Conservation (phyloP, 2,888 invertebrate species). For the Colletes collaris region DNA sequence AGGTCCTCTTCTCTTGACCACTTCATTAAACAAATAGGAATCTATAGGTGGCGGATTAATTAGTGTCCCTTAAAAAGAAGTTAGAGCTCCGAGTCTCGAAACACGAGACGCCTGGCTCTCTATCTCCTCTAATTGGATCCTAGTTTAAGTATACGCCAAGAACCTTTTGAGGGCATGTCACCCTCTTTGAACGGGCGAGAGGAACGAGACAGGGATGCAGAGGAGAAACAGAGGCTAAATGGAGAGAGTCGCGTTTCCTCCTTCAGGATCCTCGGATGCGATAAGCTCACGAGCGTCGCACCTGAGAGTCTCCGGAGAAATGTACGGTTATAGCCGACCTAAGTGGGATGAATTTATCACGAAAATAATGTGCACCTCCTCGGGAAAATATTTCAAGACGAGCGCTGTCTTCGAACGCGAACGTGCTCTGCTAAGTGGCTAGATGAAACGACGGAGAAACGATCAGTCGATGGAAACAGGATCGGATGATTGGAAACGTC, state of each 20-base stretch:
- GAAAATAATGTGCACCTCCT: constrained; percentile 24
- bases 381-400: constrained; percentile 28
- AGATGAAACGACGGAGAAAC: not conserved
- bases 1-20: no score
- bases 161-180: constrained; percentile 49
- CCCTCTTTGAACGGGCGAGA: constrained; percentile 19
- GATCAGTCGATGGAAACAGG: not conserved
- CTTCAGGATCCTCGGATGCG: constrained; percentile 44
- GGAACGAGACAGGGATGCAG: constrained; percentile 5
- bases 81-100: constrained; percentile 6
- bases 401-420: not conserved
- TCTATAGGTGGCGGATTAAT: constrained; percentile 23
- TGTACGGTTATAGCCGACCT: constrained; percentile 17
- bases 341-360: constrained; percentile 25
- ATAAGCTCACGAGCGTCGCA: constrained; percentile 30
- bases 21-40: not conserved
- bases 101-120: constrained; percentile 14
- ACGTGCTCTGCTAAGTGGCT: not conserved
- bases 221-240: constrained; percentile 21
- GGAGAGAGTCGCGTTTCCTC: constrained; percentile 50
- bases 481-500: not conserved
- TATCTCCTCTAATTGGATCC: constrained; percentile 50
- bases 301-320: constrained; percentile 28
- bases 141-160: constrained; percentile 47
- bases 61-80: constrained; percentile 33